phyloP scores from a whole-genome alignment of 2,113 vertebrate species.

The Potamarius usumacintae region DNA sequence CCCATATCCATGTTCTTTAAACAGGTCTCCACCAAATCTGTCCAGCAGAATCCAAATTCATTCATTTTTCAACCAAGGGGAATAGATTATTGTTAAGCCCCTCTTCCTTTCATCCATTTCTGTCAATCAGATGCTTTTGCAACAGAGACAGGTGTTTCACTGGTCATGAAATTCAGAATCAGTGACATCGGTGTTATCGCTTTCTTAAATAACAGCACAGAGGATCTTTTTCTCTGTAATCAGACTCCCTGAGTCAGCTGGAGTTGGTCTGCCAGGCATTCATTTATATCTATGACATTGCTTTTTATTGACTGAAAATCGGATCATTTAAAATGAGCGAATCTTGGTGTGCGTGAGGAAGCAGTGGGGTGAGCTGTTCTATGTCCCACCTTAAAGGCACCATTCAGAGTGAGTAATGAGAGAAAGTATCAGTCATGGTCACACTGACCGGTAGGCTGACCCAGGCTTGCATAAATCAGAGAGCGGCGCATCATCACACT shows the following conservation, averaged over 20 bases:
- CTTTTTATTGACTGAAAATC: neutral
- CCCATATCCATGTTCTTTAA: neutral
- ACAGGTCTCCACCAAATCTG: conserved; percentile 11
- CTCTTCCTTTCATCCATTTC: neutral
- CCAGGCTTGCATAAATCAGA: conserved; percentile 50
- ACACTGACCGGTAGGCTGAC: conserved; percentile 45
- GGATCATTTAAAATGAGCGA: neutral
- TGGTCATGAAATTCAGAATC: neutral
- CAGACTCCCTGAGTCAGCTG: neutral
- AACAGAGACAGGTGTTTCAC: conserved; percentile 6
- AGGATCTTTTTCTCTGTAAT: neutral
- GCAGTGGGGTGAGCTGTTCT: neutral
- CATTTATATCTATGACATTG: neutral
- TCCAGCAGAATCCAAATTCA: conserved; percentile 9
- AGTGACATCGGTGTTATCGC: neutral
- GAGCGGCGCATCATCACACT: conserved; percentile 39
- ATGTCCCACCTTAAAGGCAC: conserved; percentile 18
- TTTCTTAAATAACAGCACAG: conserved; percentile 3
- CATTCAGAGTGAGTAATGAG: conserved; percentile 37
- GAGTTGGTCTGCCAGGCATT: neutral
- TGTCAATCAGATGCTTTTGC: neutral
- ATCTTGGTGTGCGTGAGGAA: neutral
- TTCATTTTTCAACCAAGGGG: neutral
- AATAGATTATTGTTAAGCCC: conserved; percentile 5
- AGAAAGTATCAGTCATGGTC: conserved; percentile 9